Evolutionary conservation across 2,888 invertebrate genomes (phyloP), one percentile per base, ranked within the genome.

Genomic region (Melanophora roralis): DNA sequence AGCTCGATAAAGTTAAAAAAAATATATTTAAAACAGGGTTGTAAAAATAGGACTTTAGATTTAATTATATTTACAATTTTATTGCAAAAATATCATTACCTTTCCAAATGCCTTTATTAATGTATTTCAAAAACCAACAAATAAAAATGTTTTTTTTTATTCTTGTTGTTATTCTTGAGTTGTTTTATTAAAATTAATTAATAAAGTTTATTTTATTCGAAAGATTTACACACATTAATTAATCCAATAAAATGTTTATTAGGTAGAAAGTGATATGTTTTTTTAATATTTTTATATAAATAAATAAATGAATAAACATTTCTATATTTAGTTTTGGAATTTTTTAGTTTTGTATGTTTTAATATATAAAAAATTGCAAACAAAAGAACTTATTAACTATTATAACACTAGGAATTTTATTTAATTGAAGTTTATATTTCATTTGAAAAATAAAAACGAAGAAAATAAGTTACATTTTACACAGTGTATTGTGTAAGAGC

Each of bases 341-440:
- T 64, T 7, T 51, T 27, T 2, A 59, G 36, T 14, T 43, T 3
- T 27, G 27, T 6, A 27, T 27, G 27, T 27, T 27, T n/a, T n/a
- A n/a, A 57, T 47, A 49, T 43, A 64, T 51, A 16, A 19, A 76
- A 69, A 57, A 27, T 27, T 27, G 27, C 27, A 27, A 57, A 67
- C 51, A 67, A 43, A 64, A 69, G 67, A 40, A 19, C 53, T 71
- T 77, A 53, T 67, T 12, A 53, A 59, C 51, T 65, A 71, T 51
- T 59, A 62, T 9, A 62, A 62, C 34, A 5, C 32, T 27, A 27
- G 6, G 27, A 40, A 53, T 59, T 51, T 27, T n/a, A 43, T 19
- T 51, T 16, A 21, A 59, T 40, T 11, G 6, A 8, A 64, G 36
- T 21, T 12, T n/a, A n/a, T n/a, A n/a, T n/a, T 64, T 36, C 21